phyloP scores from a whole-genome alignment of 2,888 invertebrate species.

The Agriopis marginaria region DNA sequence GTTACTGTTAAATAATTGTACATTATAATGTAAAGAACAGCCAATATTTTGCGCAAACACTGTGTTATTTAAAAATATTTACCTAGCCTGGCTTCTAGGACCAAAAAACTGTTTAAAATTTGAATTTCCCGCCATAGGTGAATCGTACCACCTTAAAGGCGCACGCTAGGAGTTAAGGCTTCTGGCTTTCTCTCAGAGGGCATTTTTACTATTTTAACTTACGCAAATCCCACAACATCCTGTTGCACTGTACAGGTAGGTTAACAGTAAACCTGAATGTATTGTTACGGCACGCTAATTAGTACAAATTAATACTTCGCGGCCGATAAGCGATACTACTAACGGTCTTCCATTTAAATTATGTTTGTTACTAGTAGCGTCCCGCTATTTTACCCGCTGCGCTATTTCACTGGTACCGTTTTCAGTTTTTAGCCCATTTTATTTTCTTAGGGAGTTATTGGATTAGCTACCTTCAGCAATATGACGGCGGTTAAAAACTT shows the following conservation, averaged over 20 bases:
- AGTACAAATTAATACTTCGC: slow-evolving; percentile 47
- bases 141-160: too few species aligned
- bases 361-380: slow-evolving; percentile 27
- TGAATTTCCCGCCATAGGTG: too few species aligned
- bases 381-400: not conserved
- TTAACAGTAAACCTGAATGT: slow-evolving; percentile 39
- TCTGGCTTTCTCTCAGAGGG: not conserved
- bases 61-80: too few species aligned
- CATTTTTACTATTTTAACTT: not conserved
- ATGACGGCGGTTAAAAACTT: too few species aligned
- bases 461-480: too few species aligned
- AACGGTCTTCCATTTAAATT: slow-evolving; percentile 32
- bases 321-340: slow-evolving; percentile 37
- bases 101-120: too few species aligned
- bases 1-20: too few species aligned
- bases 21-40: too few species aligned
- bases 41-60: too few species aligned
- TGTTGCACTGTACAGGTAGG: slow-evolving; percentile 17
- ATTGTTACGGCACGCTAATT: slow-evolving; percentile 45
- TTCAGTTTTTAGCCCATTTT: not conserved
- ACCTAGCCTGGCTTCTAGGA: too few species aligned
- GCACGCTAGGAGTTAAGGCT: not conserved
- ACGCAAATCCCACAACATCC: slow-evolving; percentile 12
- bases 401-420: not conserved
- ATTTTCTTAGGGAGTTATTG: not conserved